These are phyloP conservation scores for Antheraea mylitta DNA, from an alignment of 1,140 invertebrate genomes.

Conservation along the genomic window DNA sequence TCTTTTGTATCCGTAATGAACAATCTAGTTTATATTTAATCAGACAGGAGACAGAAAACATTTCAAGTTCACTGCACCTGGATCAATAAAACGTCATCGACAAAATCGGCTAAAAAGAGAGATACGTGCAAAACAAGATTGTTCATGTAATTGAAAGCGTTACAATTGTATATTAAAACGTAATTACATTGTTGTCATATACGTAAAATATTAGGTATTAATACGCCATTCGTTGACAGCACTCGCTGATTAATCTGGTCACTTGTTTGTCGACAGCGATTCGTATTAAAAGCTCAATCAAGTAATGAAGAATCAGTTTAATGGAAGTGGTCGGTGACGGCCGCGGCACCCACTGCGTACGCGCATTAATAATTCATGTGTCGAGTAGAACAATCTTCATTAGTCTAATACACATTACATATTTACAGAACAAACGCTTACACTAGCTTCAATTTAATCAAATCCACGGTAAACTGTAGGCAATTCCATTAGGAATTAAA, in stretches of 20 bases:
- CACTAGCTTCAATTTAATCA: slow-evolving; percentile 23
- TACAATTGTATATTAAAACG: background rate
- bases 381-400: slow-evolving; percentile 75
- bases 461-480: slow-evolving; percentile 31
- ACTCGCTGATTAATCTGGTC: slow-evolving; percentile 69
- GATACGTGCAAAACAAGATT: background rate
- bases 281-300: slow-evolving; percentile 78
- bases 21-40: slow-evolving; percentile 4
- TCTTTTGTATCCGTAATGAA: background rate
- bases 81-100: background rate
- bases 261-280: slow-evolving; percentile 63
- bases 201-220: background rate
- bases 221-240: slow-evolving; percentile 59
- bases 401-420: slow-evolving; percentile 68
- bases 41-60: background rate
- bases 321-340: slow-evolving; percentile 51
- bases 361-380: slow-evolving; percentile 75
- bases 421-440: slow-evolving; percentile 45
- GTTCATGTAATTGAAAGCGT: background rate
- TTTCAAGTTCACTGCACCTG: slow-evolving; percentile 2
- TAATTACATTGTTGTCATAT: too few relatives aligned
- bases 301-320: slow-evolving; percentile 77
- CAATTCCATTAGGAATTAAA: slow-evolving; percentile 35
- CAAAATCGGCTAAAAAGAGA: background rate
- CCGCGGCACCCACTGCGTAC: slow-evolving; percentile 60